Conservation (phyloP, 2,797 vertebrate species). For the Spinus pinus region DNA sequence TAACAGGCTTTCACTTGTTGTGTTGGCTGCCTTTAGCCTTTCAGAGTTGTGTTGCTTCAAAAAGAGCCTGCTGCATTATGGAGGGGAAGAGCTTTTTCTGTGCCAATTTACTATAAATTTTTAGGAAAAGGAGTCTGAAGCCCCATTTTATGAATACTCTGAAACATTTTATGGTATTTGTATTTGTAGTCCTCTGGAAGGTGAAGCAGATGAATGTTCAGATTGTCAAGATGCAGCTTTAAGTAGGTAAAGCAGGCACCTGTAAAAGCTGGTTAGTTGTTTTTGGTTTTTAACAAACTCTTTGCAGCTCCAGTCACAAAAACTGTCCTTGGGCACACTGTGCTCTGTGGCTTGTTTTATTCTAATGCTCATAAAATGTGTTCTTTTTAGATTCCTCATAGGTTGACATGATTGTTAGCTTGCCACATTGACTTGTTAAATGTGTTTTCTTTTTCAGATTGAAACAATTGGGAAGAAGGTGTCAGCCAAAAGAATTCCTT, state of each 20-base stretch:
- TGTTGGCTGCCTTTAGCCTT: neutral
- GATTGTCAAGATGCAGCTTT: neutral
- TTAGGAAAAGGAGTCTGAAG: neutral
- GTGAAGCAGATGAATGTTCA: neutral
- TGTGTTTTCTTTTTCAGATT: constrained; percentile 77
- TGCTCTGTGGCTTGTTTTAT: neutral
- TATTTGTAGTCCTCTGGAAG: neutral
- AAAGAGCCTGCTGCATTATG: neutral
- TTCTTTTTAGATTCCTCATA: neutral
- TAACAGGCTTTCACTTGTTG: neutral
- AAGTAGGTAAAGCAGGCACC: neutral
- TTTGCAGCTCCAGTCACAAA: neutral
- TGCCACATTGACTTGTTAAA: neutral
- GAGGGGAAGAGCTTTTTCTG: neutral
- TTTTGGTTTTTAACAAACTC: neutral
- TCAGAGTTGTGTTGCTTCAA: neutral
- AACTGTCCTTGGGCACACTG: neutral
- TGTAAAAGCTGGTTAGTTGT: neutral
- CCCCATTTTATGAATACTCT: neutral
- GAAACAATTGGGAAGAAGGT: constrained; percentile 98
- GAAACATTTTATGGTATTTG: neutral
- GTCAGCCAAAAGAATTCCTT: constrained; percentile 86
- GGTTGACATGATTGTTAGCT: neutral
- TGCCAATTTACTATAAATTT: neutral
- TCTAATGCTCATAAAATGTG: neutral